phyloP scores from a whole-genome alignment of 1,140 invertebrate species.

The Polypedilum pembai region DNA sequence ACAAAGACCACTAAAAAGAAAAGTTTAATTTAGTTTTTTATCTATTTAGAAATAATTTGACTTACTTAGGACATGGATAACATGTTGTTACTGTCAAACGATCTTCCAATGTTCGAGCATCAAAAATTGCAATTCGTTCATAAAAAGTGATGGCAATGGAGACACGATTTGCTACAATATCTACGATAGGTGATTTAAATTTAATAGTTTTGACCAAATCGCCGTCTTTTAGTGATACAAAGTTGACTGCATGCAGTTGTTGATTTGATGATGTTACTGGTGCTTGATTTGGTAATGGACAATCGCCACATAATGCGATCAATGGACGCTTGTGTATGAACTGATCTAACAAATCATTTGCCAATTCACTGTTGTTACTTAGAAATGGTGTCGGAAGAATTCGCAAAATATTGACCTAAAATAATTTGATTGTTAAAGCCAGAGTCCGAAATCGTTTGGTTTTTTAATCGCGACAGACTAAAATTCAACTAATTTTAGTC shows the following conservation, averaged over 20 bases:
- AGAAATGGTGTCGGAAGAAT: slow-evolving; percentile 71
- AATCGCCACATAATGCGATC: slow-evolving; percentile 73
- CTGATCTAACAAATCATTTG: slow-evolving; percentile 51
- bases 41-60: background rate
- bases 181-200: slow-evolving; percentile 83
- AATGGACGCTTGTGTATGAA: slow-evolving; percentile 74
- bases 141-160: slow-evolving; percentile 80
- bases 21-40: slow-evolving; percentile 27
- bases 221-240: slow-evolving; percentile 81
- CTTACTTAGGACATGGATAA: slow-evolving; percentile 64
- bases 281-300: slow-evolving; percentile 47
- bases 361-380: slow-evolving; percentile 39
- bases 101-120: slow-evolving; percentile 80
- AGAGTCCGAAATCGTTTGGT: too few relatives aligned
- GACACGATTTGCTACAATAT: slow-evolving; percentile 74
- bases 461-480: too few relatives aligned
- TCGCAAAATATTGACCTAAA: slow-evolving; percentile 50
- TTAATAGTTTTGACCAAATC: slow-evolving; percentile 81
- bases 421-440: background rate
- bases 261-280: slow-evolving; percentile 53
- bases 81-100: slow-evolving; percentile 80
- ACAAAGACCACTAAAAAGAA: slow-evolving; percentile 53
- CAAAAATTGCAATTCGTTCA: slow-evolving; percentile 86
- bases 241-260: slow-evolving; percentile 78
- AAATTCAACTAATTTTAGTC: too few relatives aligned